Conservation (phyloP, 1,140 invertebrate genomes). For the Contarinia nasturtii region DNA sequence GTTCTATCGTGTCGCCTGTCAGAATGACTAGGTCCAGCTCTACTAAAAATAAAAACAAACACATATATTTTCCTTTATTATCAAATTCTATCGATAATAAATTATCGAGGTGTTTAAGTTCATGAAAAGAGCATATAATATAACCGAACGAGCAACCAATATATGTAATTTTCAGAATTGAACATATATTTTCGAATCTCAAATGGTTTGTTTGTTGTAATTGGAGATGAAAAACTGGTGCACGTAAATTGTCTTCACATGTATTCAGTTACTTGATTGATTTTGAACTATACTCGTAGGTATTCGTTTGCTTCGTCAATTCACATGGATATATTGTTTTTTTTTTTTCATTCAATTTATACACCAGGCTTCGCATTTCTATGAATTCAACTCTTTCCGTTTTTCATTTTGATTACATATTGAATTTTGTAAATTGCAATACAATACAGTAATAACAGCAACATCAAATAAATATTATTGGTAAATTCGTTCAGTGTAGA, state of each 20-base stretch:
- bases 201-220: too few relatives aligned
- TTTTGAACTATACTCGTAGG: too few relatives aligned
- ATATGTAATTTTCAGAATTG: not conserved
- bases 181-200: too few relatives aligned
- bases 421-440: not conserved
- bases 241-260: too few relatives aligned
- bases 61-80: not conserved
- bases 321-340: too few relatives aligned
- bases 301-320: too few relatives aligned
- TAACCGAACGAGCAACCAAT: not conserved
- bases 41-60: not conserved
- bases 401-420: not conserved
- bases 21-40: constrained; percentile 1
- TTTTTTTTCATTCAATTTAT: too few relatives aligned
- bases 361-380: too few relatives aligned
- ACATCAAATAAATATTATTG: not conserved
- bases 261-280: too few relatives aligned
- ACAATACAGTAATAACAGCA: not conserved
- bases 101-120: not conserved
- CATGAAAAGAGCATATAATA: not conserved
- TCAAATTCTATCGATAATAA: not conserved
- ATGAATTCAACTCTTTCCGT: too few relatives aligned
- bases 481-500: not conserved
- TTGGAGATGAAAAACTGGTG: too few relatives aligned
- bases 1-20: not conserved